Conservation (phyloP, 2,797 vertebrate species). For the Prionace glauca region DNA sequence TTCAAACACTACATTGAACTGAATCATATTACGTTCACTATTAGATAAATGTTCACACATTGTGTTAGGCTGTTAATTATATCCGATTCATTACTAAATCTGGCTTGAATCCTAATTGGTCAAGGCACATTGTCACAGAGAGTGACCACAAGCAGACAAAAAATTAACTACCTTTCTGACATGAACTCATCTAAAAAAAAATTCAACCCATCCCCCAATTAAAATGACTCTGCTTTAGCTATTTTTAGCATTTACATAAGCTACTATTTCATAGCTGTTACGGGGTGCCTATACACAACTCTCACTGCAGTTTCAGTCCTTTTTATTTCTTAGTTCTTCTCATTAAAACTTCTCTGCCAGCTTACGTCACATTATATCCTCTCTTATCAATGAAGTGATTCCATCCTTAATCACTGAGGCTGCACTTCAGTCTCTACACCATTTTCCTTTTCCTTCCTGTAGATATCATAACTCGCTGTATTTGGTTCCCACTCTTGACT, state of each 20-base stretch:
- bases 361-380: neutral
- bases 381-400: too few relatives aligned
- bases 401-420: neutral
- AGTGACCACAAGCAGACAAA: neutral
- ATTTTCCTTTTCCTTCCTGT: neutral
- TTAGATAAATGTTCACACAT: neutral
- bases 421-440: too few relatives aligned
- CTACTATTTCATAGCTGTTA: neutral
- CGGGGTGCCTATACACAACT: neutral
- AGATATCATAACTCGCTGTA: too few relatives aligned
- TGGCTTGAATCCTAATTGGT: neutral
- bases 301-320: neutral
- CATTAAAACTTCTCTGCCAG: neutral
- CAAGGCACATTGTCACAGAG: neutral
- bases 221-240: neutral
- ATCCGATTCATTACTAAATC: neutral
- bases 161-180: neutral
- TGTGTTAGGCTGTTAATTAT: neutral
- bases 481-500: neutral
- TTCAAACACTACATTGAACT: neutral
- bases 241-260: too few relatives aligned
- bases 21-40: neutral
- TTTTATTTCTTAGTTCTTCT: neutral
- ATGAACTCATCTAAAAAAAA: neutral
- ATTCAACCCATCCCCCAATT: neutral